Conservation (phyloP, 1,140 invertebrate genomes). For the Macrobrachium rosenbergii region DNA sequence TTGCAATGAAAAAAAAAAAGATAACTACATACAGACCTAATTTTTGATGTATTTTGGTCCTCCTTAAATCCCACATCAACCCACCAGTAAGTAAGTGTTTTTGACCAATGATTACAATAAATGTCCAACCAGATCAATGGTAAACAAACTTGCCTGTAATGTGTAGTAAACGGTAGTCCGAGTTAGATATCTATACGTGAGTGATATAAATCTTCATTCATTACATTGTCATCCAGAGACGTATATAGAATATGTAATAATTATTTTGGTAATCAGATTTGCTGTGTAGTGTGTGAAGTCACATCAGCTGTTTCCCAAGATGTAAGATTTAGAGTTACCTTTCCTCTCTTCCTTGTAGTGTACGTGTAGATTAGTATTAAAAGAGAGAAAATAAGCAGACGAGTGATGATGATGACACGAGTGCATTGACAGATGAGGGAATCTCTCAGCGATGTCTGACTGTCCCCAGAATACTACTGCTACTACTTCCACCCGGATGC, state of each 20-base stretch:
- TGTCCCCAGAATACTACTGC: no score
- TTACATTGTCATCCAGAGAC: background rate
- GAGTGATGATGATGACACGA: no score
- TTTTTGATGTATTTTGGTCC: background rate
- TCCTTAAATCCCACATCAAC: slow-evolving; percentile 13
- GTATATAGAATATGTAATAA: slow-evolving; percentile 55
- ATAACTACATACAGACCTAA: background rate
- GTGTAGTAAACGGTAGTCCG: background rate
- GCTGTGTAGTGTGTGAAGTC: slow-evolving; percentile 31
- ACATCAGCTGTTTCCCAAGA: background rate
- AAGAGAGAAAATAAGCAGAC: background rate
- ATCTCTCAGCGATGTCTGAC: no score
- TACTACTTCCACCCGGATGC: no score
- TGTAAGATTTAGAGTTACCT: slow-evolving; percentile 14
- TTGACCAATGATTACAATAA: slow-evolving; percentile 18
- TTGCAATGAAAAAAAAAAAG: slow-evolving; percentile 23
- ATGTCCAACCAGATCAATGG: slow-evolving; percentile 39
- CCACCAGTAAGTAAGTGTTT: slow-evolving; percentile 16
- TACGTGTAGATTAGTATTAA: background rate
- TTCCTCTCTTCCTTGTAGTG: background rate
- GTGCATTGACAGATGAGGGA: no score
- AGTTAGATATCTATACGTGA: no score
- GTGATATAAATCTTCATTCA: background rate
- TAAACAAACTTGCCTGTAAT: slow-evolving; percentile 8
- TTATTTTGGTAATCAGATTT: slow-evolving; percentile 58